phyloP scores from a whole-genome alignment of 2,113 vertebrate genomes.

The Apteryx owenii region DNA sequence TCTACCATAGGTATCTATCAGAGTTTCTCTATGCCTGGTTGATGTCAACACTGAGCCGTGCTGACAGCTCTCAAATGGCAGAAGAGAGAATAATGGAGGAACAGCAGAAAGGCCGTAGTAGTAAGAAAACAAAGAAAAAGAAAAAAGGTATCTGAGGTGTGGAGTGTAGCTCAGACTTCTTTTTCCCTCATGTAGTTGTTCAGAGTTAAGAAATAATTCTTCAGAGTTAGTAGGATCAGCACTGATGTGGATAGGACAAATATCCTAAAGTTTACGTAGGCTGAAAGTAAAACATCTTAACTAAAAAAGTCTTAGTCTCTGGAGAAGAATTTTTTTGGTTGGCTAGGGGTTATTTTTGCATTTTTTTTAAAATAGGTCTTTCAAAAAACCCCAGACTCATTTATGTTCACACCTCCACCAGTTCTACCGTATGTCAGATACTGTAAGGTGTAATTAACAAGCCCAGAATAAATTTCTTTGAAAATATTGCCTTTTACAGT shows the following conservation, averaged over 20 bases:
- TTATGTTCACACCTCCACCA: not conserved
- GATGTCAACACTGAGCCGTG: constrained; percentile 97
- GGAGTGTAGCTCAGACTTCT: not conserved
- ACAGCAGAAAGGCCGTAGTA: constrained; percentile 95
- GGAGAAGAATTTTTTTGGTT: not conserved
- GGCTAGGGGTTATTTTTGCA: not conserved
- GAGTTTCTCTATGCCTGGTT: constrained; percentile 98
- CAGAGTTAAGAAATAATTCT: not conserved
- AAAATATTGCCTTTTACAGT: not conserved
- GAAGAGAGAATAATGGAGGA: constrained; percentile 97
- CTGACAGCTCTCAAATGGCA: constrained; percentile 97
- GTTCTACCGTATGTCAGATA: not conserved
- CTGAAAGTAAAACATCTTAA: not conserved
- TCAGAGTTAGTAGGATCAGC: not conserved
- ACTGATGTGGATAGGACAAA: not conserved
- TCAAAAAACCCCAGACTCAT: not conserved
- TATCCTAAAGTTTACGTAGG: not conserved
- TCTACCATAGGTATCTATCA: constrained; percentile 89
- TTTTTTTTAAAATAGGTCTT: not conserved
- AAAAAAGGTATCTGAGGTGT: constrained; percentile 87
- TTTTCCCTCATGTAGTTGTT: not conserved
- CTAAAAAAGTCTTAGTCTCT: not conserved
- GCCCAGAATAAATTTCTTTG: not conserved
- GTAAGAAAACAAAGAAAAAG: constrained; percentile 99
- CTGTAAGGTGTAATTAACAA: not conserved